Percentiles rank a stretch among this genome's conserved stretches.
These are phyloP conservation scores for Philotrypesis tridentata DNA, from an alignment of 1,140 invertebrate species.

Conservation along the genomic window DNA sequence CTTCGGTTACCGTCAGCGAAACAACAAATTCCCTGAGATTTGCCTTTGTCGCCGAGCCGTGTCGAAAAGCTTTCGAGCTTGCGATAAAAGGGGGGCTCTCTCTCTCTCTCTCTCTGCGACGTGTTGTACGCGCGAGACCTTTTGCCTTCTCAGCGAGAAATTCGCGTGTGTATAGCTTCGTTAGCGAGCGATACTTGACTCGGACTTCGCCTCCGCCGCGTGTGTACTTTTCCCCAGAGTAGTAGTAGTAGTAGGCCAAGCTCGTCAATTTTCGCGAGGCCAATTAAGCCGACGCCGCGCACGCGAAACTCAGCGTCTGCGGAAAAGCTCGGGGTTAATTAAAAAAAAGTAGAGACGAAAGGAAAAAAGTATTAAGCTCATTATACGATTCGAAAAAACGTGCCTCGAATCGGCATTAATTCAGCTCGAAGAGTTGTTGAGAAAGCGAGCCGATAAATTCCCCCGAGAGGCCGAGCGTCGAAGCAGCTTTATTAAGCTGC, in stretches of 20 bases:
- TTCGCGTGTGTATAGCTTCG: neutral
- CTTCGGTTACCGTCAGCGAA: too few species aligned
- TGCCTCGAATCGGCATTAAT: neutral
- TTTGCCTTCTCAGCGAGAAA: conserved; percentile 2
- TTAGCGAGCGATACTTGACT: neutral
- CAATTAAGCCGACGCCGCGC: conserved; percentile 3
- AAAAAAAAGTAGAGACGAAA: neutral
- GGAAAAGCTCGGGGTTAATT: neutral
- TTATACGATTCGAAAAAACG: neutral
- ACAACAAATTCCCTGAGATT: neutral
- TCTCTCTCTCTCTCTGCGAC: neutral
- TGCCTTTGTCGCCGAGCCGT: neutral
- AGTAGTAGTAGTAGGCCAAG: neutral
- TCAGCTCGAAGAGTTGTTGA: neutral
- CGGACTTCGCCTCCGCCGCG: too few species aligned
- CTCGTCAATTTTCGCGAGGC: neutral
- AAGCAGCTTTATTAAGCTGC: neutral
- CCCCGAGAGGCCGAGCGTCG: neutral
- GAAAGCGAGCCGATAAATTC: neutral
- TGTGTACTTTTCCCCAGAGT: neutral
- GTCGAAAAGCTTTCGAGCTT: neutral
- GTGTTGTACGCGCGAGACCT: neutral
- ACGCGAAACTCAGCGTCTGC: neutral
- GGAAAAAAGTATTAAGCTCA: too few species aligned
- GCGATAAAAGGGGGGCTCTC: neutral